Evolutionary conservation across 2,113 vertebrate species (phyloP).

Genomic region (Rana temporaria): DNA sequence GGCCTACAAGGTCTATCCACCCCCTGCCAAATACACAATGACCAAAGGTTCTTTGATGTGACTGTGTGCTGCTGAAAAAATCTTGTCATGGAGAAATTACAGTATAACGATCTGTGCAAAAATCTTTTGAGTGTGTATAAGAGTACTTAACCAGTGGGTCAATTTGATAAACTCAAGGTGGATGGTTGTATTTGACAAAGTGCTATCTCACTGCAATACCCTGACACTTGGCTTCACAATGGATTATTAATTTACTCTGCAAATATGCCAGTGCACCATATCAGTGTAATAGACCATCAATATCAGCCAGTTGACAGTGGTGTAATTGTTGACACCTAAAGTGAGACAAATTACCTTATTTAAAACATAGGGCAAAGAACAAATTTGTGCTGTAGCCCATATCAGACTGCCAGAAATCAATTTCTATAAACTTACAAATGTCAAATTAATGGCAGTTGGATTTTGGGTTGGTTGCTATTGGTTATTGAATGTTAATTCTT

Average conservation of each 20-base stretch:
- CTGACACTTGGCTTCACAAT: not conserved
- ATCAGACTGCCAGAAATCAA: no score
- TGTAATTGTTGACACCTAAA: no score
- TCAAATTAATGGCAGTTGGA: no score
- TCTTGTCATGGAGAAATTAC: slow-evolving; percentile 51
- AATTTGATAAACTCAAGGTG: slow-evolving; percentile 7
- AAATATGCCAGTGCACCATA: not conserved
- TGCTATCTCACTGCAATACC: slow-evolving; percentile 1
- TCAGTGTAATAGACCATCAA: no score
- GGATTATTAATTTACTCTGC: not conserved
- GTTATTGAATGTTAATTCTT: no score
- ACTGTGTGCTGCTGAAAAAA: slow-evolving; percentile 45
- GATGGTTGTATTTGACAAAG: slow-evolving; percentile 7
- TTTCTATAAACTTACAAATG: no score
- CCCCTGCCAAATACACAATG: slow-evolving; percentile 43
- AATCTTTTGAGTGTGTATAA: slow-evolving; percentile 31
- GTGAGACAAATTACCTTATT: no score
- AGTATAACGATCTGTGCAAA: slow-evolving; percentile 41
- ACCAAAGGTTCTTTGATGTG: slow-evolving; percentile 22
- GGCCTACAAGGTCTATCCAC: slow-evolving; percentile 2
- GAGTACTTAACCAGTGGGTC: slow-evolving; percentile 44
- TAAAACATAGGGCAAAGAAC: no score
- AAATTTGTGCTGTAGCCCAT: no score
- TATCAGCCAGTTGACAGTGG: no score
- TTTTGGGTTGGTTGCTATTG: no score